phyloP scores from a whole-genome alignment of 2,797 vertebrate species.

The Naso thynnoides region DNA sequence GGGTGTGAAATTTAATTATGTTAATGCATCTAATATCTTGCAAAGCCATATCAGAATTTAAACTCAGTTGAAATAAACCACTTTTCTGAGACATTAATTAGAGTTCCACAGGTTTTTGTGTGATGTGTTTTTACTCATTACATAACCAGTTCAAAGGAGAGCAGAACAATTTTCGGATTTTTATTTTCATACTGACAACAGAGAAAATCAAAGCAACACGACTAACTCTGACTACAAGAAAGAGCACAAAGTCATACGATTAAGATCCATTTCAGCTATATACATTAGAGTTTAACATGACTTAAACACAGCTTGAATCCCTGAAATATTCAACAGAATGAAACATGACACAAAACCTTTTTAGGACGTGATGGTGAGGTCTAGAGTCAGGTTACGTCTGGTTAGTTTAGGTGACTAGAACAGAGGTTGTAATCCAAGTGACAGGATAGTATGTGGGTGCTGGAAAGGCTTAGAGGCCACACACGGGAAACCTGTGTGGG shows the following conservation, averaged over 20 bases:
- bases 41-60: background rate
- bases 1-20: conserved; percentile 18
- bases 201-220: conserved; percentile 58
- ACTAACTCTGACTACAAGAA: conserved; percentile 38
- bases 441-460: conserved; percentile 19
- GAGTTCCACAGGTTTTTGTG: conserved; percentile 7
- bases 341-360: conserved; percentile 2
- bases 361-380: background rate
- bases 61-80: conserved; percentile 19
- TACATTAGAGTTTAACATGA: conserved; percentile 27
- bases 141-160: conserved; percentile 48
- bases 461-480: conserved; percentile 21
- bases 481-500: conserved; percentile 24
- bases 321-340: conserved; percentile 11
- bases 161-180: background rate
- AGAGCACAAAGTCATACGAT: conserved; percentile 41
- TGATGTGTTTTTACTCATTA: conserved; percentile 29
- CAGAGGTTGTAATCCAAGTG: conserved; percentile 24
- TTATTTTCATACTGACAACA: conserved; percentile 25
- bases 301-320: conserved; percentile 1
- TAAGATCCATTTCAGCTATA: conserved; percentile 34
- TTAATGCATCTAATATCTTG: conserved; percentile 1
- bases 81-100: conserved; percentile 15
- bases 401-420: conserved; percentile 16
- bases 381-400: conserved; percentile 1